A percentile compares a stretch with the other conserved stretches of the same genome.
Evolutionary conservation across 2,113 vertebrate genomes (phyloP).

Genomic region (Microcebus ravelobensis): DNA sequence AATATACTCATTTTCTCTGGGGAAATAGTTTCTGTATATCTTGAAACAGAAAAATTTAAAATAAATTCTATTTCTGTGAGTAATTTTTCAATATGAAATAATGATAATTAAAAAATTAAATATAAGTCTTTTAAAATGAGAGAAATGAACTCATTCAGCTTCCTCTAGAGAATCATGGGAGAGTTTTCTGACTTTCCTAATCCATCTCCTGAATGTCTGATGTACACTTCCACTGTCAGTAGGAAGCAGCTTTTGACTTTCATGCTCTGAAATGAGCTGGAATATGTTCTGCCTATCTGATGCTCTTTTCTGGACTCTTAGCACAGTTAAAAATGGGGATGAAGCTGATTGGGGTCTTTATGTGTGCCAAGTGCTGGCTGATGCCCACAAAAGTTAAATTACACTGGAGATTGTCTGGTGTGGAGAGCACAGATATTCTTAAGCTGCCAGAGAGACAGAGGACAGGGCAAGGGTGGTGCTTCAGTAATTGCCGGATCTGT

Average conservation of each 20-base stretch:
- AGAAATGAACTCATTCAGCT: not conserved
- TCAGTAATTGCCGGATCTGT: not conserved
- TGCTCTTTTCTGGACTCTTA: conserved; percentile 6
- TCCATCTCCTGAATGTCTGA: not conserved
- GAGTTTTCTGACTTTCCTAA: not conserved
- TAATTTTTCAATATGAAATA: conserved; percentile 48
- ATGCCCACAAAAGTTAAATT: not conserved
- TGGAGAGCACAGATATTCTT: not conserved
- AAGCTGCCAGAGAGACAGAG: not conserved
- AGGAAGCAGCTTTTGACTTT: not conserved
- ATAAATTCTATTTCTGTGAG: conserved; percentile 43
- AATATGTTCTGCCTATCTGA: not conserved
- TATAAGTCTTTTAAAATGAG: conserved; percentile 13
- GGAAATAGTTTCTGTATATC: conserved; percentile 7
- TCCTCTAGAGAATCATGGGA: not conserved
- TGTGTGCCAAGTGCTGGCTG: not conserved
- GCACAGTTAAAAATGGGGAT: conserved; percentile 10
- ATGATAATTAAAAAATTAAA: conserved; percentile 49
- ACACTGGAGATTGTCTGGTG: not conserved
- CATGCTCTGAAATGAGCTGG: conserved; percentile 5
- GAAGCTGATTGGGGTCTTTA: not conserved
- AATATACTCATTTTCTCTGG: not conserved
- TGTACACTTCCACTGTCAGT: not conserved
- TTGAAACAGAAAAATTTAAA: not conserved
- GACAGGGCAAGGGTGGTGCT: not conserved